These are phyloP conservation scores for Hololepta plana DNA, from an alignment of 2,888 invertebrate genomes.

Conservation along the genomic window DNA sequence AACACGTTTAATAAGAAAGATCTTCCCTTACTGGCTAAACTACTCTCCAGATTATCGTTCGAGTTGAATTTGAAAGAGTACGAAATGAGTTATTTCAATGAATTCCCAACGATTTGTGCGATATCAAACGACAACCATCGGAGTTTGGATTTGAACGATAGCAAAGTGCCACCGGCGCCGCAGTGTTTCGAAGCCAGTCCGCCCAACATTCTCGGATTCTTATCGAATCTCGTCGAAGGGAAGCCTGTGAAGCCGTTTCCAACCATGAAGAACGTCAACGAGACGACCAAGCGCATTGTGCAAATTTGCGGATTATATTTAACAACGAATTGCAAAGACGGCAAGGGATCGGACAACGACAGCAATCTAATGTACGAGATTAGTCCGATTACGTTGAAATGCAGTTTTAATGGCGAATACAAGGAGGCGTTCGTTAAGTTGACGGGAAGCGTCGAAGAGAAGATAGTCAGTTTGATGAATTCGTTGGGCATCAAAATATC, in stretches of 20 bases:
- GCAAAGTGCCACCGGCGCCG: too few species aligned
- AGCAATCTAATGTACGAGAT: too few species aligned
- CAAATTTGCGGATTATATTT: conserved; percentile 47
- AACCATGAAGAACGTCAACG: conserved; percentile 55
- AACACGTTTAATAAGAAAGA: conserved; percentile 51
- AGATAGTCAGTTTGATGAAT: conserved; percentile 31
- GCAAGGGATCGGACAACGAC: too few species aligned
- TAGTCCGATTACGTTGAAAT: too few species aligned
- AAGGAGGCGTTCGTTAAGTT: too few species aligned
- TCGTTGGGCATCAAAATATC: conserved; percentile 38
- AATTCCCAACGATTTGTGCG: conserved; percentile 50
- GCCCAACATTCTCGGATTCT: conserved; percentile 52
- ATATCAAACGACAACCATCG: conserved; percentile 16
- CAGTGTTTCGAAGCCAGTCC: too few species aligned
- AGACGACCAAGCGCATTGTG: conserved; percentile 50
- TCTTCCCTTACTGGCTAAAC: conserved; percentile 44
- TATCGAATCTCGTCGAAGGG: conserved; percentile 44
- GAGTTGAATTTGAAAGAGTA: conserved; percentile 58
- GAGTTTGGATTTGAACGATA: too few species aligned
- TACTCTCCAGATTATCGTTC: conserved; percentile 56
- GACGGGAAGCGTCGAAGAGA: too few species aligned
- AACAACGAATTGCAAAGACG: too few species aligned
- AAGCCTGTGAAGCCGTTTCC: conserved; percentile 42
- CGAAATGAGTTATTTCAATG: conserved; percentile 66
- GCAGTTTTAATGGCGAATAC: too few species aligned